phyloP scores from a whole-genome alignment of 2,888 invertebrate species.

The Trichopria drosophilae region DNA sequence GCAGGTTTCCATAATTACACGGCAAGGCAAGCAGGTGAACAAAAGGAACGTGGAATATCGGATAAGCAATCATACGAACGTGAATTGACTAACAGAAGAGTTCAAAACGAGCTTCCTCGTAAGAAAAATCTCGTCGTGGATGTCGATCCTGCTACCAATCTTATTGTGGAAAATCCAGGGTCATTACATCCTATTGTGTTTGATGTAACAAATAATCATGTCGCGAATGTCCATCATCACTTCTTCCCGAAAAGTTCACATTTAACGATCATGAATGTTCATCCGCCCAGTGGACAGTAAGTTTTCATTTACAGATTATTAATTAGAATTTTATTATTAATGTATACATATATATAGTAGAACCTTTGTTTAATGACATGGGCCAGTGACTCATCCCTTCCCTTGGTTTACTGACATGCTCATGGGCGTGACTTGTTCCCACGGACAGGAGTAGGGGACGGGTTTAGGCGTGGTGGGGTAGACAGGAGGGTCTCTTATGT shows the following conservation, averaged over 20 bases:
- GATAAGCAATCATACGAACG: conserved; percentile 37
- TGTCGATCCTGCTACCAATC: conserved; percentile 43
- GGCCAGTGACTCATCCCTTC: no score
- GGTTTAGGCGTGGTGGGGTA: no score
- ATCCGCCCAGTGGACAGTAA: conserved; percentile 60
- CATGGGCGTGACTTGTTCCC: no score
- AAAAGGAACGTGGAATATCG: no score
- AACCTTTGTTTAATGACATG: no score
- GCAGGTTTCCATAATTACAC: no score
- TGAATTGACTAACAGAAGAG: conserved; percentile 36
- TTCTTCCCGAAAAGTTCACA: conserved; percentile 65
- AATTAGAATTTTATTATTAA: conserved; percentile 3
- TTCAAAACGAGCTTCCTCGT: conserved; percentile 33
- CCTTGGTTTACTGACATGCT: no score
- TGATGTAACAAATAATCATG: conserved; percentile 73
- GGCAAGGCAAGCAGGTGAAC: conserved; percentile 1
- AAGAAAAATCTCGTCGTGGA: conserved; percentile 43
- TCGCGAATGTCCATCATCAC: conserved; percentile 62
- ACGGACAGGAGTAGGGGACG: no score
- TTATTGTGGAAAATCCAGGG: conserved; percentile 47
- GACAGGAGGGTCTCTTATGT: no score
- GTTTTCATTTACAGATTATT: conserved; percentile 37
- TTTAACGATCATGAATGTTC: conserved; percentile 63
- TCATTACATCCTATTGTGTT: conserved; percentile 63
- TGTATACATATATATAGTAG: not conserved